phyloP scores from a whole-genome alignment of 2,888 invertebrate genomes.

The Ectemnius lituratus region DNA sequence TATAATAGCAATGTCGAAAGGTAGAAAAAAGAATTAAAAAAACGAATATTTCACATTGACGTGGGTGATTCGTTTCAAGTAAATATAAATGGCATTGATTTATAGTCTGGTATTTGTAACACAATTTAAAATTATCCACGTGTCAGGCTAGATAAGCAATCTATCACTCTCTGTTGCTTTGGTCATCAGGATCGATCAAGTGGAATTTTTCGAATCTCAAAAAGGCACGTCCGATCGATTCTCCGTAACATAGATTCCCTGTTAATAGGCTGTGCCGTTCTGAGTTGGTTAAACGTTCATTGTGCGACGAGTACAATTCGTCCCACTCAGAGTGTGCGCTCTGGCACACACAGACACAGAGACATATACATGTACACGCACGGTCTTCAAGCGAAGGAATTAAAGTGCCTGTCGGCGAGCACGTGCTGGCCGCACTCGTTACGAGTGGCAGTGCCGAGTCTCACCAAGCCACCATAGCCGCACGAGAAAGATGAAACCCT shows the following conservation, averaged over 20 bases:
- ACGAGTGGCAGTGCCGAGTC: slow-evolving; percentile 21
- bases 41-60: no score
- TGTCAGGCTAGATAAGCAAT: no score
- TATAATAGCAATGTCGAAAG: no score
- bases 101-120: no score
- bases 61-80: no score
- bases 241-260: neutral
- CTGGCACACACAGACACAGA: no score
- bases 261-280: slow-evolving; percentile 17
- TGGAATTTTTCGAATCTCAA: no score
- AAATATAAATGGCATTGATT: no score
- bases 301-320: slow-evolving; percentile 53
- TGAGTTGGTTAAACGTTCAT: slow-evolving; percentile 30
- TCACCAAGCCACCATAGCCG: slow-evolving; percentile 37
- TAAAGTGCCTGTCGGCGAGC: slow-evolving; percentile 53
- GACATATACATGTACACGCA: neutral
- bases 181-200: no score
- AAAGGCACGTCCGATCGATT: no score
- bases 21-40: no score
- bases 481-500: slow-evolving; percentile 1
- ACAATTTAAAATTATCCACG: no score
- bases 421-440: slow-evolving; percentile 51
- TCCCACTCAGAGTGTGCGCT: slow-evolving; percentile 34
- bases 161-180: neutral
- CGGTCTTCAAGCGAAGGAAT: slow-evolving; percentile 41